phyloP scores from a whole-genome alignment of 1,140 invertebrate genomes.

The Ladona fulva region DNA sequence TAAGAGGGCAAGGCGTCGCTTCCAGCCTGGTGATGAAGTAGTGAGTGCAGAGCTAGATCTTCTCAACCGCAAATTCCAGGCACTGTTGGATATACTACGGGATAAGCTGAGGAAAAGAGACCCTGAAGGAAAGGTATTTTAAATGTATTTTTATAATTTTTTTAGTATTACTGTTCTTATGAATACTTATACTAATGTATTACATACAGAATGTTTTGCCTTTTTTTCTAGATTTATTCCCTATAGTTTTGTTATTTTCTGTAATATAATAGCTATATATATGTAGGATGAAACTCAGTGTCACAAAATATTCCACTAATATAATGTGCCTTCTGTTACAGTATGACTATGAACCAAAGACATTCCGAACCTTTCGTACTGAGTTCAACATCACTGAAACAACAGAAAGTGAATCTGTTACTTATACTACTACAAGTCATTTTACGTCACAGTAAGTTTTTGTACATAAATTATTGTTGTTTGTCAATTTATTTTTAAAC shows the following conservation, averaged over 20 bases:
- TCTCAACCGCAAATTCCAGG: conserved; percentile 72
- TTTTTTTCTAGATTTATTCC: too few species aligned
- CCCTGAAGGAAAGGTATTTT: conserved; percentile 40
- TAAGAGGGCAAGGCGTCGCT: conserved; percentile 35
- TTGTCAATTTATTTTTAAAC: too few species aligned
- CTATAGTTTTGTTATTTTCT: too few species aligned
- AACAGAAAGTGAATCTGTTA: conserved; percentile 28
- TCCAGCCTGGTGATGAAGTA: conserved; percentile 57
- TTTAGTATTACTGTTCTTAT: too few species aligned
- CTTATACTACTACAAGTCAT: conserved; percentile 17
- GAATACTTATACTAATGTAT: too few species aligned
- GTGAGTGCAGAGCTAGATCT: conserved; percentile 78
- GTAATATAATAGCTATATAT: too few species aligned
- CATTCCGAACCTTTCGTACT: conserved; percentile 62
- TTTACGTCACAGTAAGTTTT: conserved; percentile 12
- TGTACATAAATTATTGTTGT: neutral
- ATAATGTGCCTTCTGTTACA: neutral
- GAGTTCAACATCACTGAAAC: conserved; percentile 66
- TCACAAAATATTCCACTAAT: neutral
- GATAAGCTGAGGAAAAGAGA: conserved; percentile 48
- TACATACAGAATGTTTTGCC: too few species aligned
- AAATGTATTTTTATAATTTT: too few species aligned
- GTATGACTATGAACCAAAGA: conserved; percentile 39
- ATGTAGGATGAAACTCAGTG: too few species aligned
- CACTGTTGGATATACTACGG: conserved; percentile 61